Base-by-base conservation (phyloP, 2,113 vertebrate species). In the Calypte anna region DNA sequence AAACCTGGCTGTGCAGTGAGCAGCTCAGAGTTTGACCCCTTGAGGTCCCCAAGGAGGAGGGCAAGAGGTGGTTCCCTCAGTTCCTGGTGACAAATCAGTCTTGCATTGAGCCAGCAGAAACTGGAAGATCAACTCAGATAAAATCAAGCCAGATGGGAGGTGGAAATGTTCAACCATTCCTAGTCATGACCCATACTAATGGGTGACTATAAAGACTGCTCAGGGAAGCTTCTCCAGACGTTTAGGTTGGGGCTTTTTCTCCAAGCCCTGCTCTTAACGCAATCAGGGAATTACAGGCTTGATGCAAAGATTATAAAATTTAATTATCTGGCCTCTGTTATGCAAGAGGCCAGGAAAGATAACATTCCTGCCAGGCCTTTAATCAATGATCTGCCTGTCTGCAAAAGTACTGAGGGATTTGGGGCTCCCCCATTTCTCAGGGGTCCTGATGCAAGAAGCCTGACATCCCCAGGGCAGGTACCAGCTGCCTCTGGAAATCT, bases 271-370 rank as follows among this genome's bases (percentile, higher is more conserved):
- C 18, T 74, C 59, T 48, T 81, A 93, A 93, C 1, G 25, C 66
- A 85, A 89, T 80, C 78, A 89, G 69, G 33, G 89, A 94, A 74
- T 85, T 94, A 89, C 58, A 94, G 89, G 84, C 70, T 94, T 89
- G 91, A 91, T 94, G 46, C 16, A 82, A 85, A 94, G 89, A 92
- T 85, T 76, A 87, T 92, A 51, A 48, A 87, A 82, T 89, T 79
- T 92, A 89, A 95, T 95, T 94, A 91, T 80, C 70, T 54, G 31
- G 24, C 50, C 16, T 91, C 66, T 75, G 50, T 97, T 91, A 82
- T 44, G 84, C 84, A 94, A 94, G 80, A 89, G 62, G 70, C 67
- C 36, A 19, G 67, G 72, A 55, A 76, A 92, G 95, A 94, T 95
- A 92, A 82, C 72, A 87, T 73, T 92, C 70, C 91, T 92, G n/a